Evolutionary conservation across 2,797 vertebrate genomes (phyloP), one percentile per base, ranked within the genome.

Genomic region (Notolepis coatsorum): DNA sequence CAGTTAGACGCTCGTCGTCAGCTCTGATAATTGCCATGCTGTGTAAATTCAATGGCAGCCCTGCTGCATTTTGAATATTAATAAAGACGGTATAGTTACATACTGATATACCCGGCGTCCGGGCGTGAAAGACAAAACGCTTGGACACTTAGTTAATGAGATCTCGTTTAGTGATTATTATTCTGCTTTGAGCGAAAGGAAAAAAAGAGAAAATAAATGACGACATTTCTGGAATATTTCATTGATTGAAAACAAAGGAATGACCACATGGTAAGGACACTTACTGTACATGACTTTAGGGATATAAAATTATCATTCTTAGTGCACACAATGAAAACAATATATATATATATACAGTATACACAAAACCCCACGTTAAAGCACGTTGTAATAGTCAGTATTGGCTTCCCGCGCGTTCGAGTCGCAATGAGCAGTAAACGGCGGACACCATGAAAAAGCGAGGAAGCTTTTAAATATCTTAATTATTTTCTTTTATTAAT

Each of bases 401-500:
- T 17, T 18, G 15, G n/a, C 38, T 17, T 17, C 6, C n/a, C 18
- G 38, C 38, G 6, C 18, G 33, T 55, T 5, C 12, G 12, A 55
- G 50, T 59, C 20, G 15, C 37, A 57, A 20, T 39, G 81, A 77
- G 37, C 39, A 41, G 1, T 69, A 43, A 42, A 33, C 30, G 41
- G 46, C 5, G 24, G 27, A 64, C 47, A 43, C 35, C 24, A 50
- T 6, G 61, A 81, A 84, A 81, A 84, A 68, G 65, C 77, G 67
- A 73, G 41, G 61, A 80, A 73, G 48, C 75, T 65, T 71, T 85
- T 72, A 82, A 95, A 92, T 84, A 90, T 96, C 94, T 95, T 94
- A 95, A 93, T 91, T 86, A 85, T 92, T 95, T 95, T 93, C 89
- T 58, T 58, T 98, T 98, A 99, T 98, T 99, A 98, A 95, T 99